Conservation (phyloP, 2,113 vertebrate genomes). For the Sphaerodactylus townsendi region DNA sequence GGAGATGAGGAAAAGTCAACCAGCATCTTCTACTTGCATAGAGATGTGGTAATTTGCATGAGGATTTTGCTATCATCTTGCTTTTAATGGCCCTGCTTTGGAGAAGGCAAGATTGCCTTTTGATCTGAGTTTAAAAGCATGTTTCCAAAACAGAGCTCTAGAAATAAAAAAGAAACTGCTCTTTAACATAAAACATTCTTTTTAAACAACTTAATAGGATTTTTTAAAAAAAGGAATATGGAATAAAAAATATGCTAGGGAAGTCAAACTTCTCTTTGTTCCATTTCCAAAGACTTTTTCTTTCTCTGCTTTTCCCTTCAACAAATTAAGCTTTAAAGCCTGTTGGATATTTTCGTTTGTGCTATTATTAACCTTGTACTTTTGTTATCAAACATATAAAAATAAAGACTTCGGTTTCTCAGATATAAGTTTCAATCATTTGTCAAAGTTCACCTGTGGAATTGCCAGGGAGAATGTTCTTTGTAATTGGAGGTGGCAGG, state of each 20-base stretch:
- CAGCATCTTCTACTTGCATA: too few relatives aligned
- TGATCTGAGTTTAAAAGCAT: not conserved
- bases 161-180: conserved; percentile 10
- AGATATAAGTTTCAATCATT: conserved; percentile 32
- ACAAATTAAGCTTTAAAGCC: not conserved
- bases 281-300: conserved; percentile 9
- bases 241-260: not conserved
- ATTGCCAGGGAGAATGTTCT: not conserved
- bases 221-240: not conserved
- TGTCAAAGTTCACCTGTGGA: conserved; percentile 8
- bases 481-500: not conserved
- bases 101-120: not conserved
- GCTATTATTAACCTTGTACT: conserved; percentile 23
- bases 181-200: conserved; percentile 10
- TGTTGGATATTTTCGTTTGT: not conserved
- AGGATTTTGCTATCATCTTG: conserved; percentile 17
- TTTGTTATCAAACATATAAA: conserved; percentile 1
- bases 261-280: not conserved
- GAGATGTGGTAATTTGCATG: conserved; percentile 17
- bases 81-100: conserved; percentile 16
- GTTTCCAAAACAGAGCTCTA: not conserved
- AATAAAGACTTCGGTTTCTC: conserved; percentile 8
- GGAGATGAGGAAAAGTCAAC: too few relatives aligned
- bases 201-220: not conserved
- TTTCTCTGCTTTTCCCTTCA: not conserved